Base-by-base conservation (phyloP, 2,113 vertebrate genomes). In the Henicopernis longicauda region DNA sequence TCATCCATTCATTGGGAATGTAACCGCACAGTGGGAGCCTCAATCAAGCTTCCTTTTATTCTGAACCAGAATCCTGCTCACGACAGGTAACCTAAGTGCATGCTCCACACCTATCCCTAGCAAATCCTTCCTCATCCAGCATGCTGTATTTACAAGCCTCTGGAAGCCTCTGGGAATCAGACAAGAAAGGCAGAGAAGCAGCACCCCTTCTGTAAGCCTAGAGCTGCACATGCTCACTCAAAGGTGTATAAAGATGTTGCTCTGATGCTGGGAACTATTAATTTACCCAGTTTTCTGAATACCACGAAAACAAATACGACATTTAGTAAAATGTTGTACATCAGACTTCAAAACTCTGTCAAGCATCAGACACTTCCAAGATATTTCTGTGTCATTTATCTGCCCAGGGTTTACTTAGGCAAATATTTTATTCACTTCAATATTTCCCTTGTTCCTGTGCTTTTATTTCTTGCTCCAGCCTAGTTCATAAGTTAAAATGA, bases 401-500 rank as follows among this genome's bases (percentile, higher is more conserved):
- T 59, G 26, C 31, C 47, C 31, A 50, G 17, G 76, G 50, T 94
- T 79, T 90, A 86, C 34, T 83, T 52, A 21, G 5, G 47, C 19
- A 77, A 89, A 54, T 17, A 52, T 79, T 95, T 47, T 52, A 57
- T 40, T 89, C 61, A 58, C 69, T 87, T 82, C 58, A 82, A 12
- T 83, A 74, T 88, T 79, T 89, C 40, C 61, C 40, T 89, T 86
- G 25, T 40, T 86, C 16, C 21, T 54, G 7, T 5, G 15, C 93
- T 91, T 86, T 90, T 85, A 44, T 45, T 76, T 61, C 74, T 93
- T 78, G 57, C 58, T 94, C 49, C 8, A 34, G 44, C 34, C 82
- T 82, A 69, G 55, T 95, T 94, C 88, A 8, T 78, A 95, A 95
- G 91, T 92, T 92, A 84, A 98, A 70, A 69, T 20, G 18, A 85